Base-by-base conservation (phyloP, 1,140 invertebrate genomes). In the Solenopsis invicta region DNA sequence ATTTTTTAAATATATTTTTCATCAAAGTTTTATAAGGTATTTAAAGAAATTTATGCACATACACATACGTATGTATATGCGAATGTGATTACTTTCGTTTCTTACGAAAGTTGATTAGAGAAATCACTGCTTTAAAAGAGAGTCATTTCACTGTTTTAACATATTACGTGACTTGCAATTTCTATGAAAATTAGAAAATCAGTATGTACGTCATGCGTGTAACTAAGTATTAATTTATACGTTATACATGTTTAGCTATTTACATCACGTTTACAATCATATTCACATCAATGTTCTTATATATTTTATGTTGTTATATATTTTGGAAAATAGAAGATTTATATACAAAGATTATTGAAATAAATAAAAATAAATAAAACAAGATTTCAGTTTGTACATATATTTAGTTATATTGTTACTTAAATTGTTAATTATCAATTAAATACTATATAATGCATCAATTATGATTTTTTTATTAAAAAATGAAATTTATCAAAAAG, bases 71-170 rank as follows among this genome's bases (percentile, higher is more conserved):
- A 56, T 56, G 12, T 34, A 24, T 16, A 18, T 75, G n/a, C 9
- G 13, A 48, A 71, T 72, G 41, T 54, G 29, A 74, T 84, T 29
- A 84, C 80, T 84, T 84, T 84, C 69, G 54, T 84, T 56, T 62
- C 56, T 74, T 61, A 84, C 48, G 69, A 84, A 84, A 75, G 80
- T 84, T 62, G 45, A 48, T 75, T 84, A 29, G n/a, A 84, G n/a
- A 84, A 84, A 71, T 48, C 69, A 54, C 24, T n/a, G n/a, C n/a
- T 24, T 12, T 37, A 10, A 61, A 59, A 48, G 18, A 48, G 18
- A 80, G 18, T 84, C 56, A 62, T 84, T 84, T 84, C 80, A 84
- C 54, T 75, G 1, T 48, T 75, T 84, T 61, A 84, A 62, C 80
- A 84, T 61, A 50, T 84, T 50, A 84, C 56, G 69, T 75, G 80